Conservation (phyloP, 1,140 invertebrate species). For the Harpegnathos saltator region DNA sequence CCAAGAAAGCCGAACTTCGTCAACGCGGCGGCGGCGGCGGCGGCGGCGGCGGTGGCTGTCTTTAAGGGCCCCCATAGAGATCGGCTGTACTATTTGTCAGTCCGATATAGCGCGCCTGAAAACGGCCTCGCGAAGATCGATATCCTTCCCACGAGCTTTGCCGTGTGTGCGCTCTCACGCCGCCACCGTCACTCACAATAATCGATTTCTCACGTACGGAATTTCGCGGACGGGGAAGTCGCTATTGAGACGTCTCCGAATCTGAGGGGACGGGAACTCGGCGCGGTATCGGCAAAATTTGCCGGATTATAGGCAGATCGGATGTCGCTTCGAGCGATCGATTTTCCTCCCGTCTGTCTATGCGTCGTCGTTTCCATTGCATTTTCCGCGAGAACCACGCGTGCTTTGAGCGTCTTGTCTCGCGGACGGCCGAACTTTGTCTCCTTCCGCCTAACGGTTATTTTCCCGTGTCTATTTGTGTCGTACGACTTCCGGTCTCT, state of each 20-base stretch:
- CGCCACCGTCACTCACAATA: not conserved
- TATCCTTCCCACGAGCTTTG: constrained; percentile 1
- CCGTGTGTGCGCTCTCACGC: no score
- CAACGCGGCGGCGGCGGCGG: not conserved
- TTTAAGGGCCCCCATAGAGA: constrained; percentile 61
- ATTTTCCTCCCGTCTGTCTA: no score
- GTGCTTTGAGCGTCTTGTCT: constrained; percentile 11
- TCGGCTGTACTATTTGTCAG: constrained; percentile 62
- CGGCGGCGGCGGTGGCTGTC: constrained; percentile 19
- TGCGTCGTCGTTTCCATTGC: no score
- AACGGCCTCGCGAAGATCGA: constrained; percentile 29
- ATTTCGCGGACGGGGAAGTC: not conserved
- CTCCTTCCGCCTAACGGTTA: constrained; percentile 48
- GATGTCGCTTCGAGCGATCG: no score
- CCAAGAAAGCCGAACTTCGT: constrained; percentile 62
- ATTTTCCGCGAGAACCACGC: no score
- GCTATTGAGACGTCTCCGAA: not conserved
- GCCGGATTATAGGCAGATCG: no score
- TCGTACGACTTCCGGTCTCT: constrained; percentile 23
- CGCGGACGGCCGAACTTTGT: constrained; percentile 5
- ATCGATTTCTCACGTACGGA: constrained; percentile 1
- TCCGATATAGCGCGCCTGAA: not conserved
- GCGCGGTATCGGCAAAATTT: no score
- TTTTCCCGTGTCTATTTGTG: constrained; percentile 53
- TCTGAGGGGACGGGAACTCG: no score